Conservation (phyloP, 2,888 invertebrate species). For the Copidosoma aretas region DNA sequence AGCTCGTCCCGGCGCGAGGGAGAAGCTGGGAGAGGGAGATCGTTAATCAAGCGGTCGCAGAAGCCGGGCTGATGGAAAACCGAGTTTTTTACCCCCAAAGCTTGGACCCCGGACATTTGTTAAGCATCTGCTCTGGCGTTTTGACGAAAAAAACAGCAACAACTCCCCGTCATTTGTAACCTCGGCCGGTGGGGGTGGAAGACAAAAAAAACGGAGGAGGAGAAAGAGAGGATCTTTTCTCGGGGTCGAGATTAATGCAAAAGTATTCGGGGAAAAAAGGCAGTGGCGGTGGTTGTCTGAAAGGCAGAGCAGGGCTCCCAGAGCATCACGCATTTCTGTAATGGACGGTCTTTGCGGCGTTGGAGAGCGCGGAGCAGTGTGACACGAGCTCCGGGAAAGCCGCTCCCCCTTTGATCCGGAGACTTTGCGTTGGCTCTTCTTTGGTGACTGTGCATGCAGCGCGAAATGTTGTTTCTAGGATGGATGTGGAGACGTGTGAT, state of each 20-base stretch:
- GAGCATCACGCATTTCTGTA: too few species aligned
- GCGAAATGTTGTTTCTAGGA: too few species aligned
- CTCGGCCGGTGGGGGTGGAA: conserved; percentile 27
- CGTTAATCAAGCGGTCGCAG: conserved; percentile 43
- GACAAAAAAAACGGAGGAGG: conserved; percentile 38
- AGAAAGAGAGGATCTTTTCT: conserved; percentile 42
- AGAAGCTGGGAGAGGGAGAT: conserved; percentile 2
- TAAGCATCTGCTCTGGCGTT: conserved; percentile 40
- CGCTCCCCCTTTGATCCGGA: background rate
- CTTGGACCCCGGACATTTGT: conserved; percentile 46
- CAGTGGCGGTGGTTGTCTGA: too few species aligned
- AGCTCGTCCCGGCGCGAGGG: background rate
- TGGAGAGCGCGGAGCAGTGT: background rate
- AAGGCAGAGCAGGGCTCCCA: too few species aligned
- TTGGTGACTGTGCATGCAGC: too few species aligned
- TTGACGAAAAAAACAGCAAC: conserved; percentile 21
- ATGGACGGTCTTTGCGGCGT: too few species aligned
- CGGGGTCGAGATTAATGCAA: conserved; percentile 49
- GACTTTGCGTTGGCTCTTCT: background rate
- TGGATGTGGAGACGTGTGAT: too few species aligned
- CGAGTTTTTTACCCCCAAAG: conserved; percentile 40
- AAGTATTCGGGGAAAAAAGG: conserved; percentile 40
- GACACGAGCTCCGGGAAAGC: background rate
- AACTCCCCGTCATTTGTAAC: conserved; percentile 52
- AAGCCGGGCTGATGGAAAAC: conserved; percentile 36